A percentile compares a stretch with the other conserved stretches of the same genome.
Evolutionary conservation across 2,113 vertebrate genomes (phyloP).

Genomic region (Ursus arctos): DNA sequence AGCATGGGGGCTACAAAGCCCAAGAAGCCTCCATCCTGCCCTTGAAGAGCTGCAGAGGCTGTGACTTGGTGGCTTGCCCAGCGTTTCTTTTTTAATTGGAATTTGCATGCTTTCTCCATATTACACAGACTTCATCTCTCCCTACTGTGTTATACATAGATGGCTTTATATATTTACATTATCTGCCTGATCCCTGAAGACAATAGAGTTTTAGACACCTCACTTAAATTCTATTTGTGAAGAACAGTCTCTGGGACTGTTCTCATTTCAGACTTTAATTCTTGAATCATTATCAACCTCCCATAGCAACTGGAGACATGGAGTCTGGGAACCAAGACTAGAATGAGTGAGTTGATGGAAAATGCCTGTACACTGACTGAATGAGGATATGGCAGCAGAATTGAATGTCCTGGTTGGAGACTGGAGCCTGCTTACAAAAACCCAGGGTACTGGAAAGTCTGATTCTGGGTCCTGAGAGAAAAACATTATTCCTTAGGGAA

Average conservation of each 20-base stretch:
- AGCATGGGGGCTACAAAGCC: not conserved
- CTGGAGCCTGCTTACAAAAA: slow-evolving; percentile 41
- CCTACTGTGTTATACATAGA: not conserved
- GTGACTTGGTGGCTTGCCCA: not conserved
- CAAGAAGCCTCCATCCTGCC: not conserved
- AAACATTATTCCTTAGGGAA: not conserved
- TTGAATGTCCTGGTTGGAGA: slow-evolving; percentile 37
- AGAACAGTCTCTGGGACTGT: not conserved
- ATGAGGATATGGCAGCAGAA: not conserved
- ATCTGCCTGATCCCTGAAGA: not conserved
- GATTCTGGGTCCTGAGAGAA: not conserved
- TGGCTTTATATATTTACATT: slow-evolving; percentile 37
- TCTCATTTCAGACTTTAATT: slow-evolving; percentile 70
- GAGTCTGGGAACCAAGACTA: slow-evolving; percentile 66
- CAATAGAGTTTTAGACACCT: not conserved
- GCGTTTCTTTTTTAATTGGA: slow-evolving; percentile 34
- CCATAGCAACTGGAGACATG: slow-evolving; percentile 70
- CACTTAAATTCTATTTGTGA: slow-evolving; percentile 51
- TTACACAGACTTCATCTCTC: slow-evolving; percentile 32
- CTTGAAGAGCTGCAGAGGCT: not conserved
- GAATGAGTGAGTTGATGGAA: slow-evolving; percentile 19
- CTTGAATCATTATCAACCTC: slow-evolving; percentile 61
- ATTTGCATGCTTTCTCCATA: slow-evolving; percentile 47
- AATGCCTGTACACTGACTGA: slow-evolving; percentile 32
- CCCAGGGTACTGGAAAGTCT: not conserved